A percentile compares a stretch with the other conserved stretches of the same genome.
Evolutionary conservation across 2,888 invertebrate species (phyloP).

Genomic region (Yponomeuta sedellus): DNA sequence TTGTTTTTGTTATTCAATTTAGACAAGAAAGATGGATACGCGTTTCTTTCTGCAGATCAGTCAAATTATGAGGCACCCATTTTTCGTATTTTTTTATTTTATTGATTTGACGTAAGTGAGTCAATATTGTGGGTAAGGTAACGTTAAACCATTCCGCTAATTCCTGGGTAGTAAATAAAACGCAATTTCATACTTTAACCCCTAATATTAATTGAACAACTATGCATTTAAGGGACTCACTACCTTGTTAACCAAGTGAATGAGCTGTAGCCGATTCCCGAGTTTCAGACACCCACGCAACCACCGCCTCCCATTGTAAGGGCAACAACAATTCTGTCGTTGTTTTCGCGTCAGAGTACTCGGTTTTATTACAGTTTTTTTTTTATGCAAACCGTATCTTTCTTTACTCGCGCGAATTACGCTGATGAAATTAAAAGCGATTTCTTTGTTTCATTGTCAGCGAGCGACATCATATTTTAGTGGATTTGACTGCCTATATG

Average conservation of each 20-base stretch:
- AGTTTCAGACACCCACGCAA: constrained; percentile 1
- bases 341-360: constrained; percentile 61
- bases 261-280: neutral
- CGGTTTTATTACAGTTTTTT: constrained; percentile 61
- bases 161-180: too few relatives aligned
- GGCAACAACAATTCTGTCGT: constrained; percentile 71
- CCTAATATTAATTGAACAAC: too few relatives aligned
- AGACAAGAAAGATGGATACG: too few relatives aligned
- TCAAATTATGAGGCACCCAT: too few relatives aligned
- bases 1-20: too few relatives aligned
- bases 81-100: too few relatives aligned
- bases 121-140: too few relatives aligned
- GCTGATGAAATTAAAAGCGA: constrained; percentile 68
- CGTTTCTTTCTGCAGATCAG: too few relatives aligned
- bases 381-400: constrained; percentile 56
- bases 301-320: constrained; percentile 53
- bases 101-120: too few relatives aligned
- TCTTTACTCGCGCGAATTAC: constrained; percentile 62
- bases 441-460: constrained; percentile 27
- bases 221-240: too few relatives aligned
- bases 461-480: neutral
- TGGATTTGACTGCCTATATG: constrained; percentile 34
- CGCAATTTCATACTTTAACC: too few relatives aligned
- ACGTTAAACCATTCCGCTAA: too few relatives aligned
- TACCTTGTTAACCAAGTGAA: neutral